Base-by-base conservation (phyloP, 2,797 vertebrate genomes). In the Apogon talboti region DNA sequence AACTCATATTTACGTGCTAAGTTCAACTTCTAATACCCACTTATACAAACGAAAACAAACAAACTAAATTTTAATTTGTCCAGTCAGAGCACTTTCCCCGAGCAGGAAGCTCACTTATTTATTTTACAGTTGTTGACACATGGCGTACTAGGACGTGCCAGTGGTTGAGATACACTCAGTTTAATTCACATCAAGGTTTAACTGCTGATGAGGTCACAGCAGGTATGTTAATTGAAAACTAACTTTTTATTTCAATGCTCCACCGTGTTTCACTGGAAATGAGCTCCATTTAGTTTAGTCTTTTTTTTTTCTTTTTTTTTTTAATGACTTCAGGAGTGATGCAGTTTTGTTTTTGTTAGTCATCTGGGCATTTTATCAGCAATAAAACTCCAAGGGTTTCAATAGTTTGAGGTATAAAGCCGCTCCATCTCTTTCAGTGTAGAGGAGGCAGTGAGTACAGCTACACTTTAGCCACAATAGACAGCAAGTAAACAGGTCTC, bases 171-270 rank as follows among this genome's bases (percentile, higher is more conserved):
- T 38, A 38, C 38, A 71, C 54, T 66, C 8, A 12, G 44, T 13
- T 46, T 40, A 52, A 73, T 72, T 74, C 56, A 49, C 66, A 56
- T 67, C 30, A 50, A 78, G 68, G 71, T 71, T 67, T 40, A 77
- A 66, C 57, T 40, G 51, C 58, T 81, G 74, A 82, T 74, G 70
- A 78, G 54, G 66, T 76, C 72, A 73, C 64, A 73, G 74, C 50
- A 62, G 63, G 74, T 48, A 24, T 70, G 40, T 12, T 21, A 53
- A 62, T 18, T 15, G 7, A 55, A 63, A 64, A 72, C 15, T 43
- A 57, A 3, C 2, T 11, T 4, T 37, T 19, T 51, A 48, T 44
- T 59, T 61, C 15, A 51, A 43, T 59, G 47, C 54, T 28, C 7
- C 13, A 28, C 37, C 62, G 3, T 35, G 48, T 45, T 21, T 49